Evolutionary conservation across 2,797 vertebrate species (phyloP).

Genomic region (Pseudotriccus pelzelni): DNA sequence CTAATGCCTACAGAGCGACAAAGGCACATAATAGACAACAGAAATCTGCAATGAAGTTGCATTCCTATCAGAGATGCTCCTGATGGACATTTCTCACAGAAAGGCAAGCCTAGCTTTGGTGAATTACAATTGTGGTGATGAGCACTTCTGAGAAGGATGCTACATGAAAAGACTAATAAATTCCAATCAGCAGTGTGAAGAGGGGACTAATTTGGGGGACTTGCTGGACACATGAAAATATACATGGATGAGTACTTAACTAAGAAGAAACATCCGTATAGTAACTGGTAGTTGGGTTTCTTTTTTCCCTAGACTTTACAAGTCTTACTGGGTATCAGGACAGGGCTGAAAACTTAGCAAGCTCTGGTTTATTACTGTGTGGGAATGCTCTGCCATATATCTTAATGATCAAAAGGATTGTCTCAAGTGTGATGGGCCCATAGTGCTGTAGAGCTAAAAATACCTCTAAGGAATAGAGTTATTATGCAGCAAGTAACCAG

Average conservation of each 20-base stretch:
- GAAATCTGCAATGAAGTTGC: not conserved
- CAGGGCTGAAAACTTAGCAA: not conserved
- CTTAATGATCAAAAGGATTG: not conserved
- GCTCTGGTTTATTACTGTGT: not conserved
- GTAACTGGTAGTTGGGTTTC: not conserved
- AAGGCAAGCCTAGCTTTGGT: accelerated
- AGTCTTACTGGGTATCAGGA: not conserved
- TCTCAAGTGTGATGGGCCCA: not conserved
- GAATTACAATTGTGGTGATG: accelerated
- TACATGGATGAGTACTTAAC: not conserved
- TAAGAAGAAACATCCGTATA: not conserved
- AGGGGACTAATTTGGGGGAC: not conserved
- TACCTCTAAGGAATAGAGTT: not conserved
- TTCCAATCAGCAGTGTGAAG: not conserved
- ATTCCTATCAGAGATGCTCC: not conserved
- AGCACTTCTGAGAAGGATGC: not conserved
- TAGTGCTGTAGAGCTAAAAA: not conserved
- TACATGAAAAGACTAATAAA: not conserved
- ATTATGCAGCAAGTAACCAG: not conserved
- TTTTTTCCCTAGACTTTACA: not conserved
- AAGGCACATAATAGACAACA: not conserved
- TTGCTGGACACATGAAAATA: not conserved
- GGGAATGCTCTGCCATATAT: not conserved
- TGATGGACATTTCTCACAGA: not conserved
- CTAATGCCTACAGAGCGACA: not conserved